These are phyloP conservation scores for Dicranocentrus wangi DNA, from an alignment of 2,888 invertebrate species.

Conservation along the genomic window DNA sequence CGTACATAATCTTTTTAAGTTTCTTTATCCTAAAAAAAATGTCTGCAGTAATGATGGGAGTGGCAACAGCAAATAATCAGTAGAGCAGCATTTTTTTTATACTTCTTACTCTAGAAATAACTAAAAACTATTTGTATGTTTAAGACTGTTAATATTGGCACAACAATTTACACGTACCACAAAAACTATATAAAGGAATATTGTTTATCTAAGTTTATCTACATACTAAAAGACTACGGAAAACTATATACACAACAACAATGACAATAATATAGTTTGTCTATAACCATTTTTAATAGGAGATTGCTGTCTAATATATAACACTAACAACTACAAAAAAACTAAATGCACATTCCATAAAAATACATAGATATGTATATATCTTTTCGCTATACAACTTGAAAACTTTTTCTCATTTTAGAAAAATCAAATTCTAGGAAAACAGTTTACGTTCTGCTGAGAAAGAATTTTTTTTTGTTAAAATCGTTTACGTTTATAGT, in stretches of 20 bases:
- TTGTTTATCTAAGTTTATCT: background rate
- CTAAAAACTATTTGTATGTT: constrained; percentile 18
- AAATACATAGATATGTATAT: no score
- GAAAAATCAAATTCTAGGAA: no score
- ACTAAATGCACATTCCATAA: no score
- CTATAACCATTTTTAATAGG: background rate
- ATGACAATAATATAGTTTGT: constrained; percentile 13
- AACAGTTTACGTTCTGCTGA: no score
- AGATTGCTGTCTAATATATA: no score
- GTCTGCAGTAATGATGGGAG: background rate
- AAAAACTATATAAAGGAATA: constrained; percentile 32
- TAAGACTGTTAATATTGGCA: constrained; percentile 60
- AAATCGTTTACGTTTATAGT: no score
- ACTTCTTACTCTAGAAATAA: background rate
- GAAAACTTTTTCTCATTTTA: no score
- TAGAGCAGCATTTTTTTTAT: constrained; percentile 1
- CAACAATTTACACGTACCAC: constrained; percentile 57
- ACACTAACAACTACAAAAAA: no score
- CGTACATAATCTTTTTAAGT: background rate
- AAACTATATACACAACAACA: constrained; percentile 32
- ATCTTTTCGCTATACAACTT: no score
- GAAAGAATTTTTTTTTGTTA: no score
- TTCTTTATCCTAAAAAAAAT: background rate
- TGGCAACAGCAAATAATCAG: constrained; percentile 6
- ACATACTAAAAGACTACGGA: constrained; percentile 15